These are phyloP conservation scores for Eremobia ochroleuca DNA, from an alignment of 2,888 invertebrate species.

Conservation along the genomic window DNA sequence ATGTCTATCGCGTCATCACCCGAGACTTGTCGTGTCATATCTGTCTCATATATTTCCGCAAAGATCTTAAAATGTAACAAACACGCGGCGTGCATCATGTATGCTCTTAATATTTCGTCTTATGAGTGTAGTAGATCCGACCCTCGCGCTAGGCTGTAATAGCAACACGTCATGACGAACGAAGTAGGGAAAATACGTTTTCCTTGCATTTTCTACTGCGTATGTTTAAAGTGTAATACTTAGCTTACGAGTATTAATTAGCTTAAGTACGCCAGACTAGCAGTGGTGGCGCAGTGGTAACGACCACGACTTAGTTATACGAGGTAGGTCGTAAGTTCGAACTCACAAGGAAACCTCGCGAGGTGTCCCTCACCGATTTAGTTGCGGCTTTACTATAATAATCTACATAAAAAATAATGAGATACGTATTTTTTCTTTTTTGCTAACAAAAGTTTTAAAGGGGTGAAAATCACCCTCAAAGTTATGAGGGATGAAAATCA, in stretches of 20 bases:
- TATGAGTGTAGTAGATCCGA: slow-evolving; percentile 17
- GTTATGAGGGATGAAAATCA: no score
- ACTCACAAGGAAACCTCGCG: no score
- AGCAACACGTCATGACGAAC: slow-evolving; percentile 22
- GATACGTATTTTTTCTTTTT: no score
- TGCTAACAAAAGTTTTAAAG: no score
- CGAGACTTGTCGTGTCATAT: slow-evolving; percentile 10
- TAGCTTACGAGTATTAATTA: background rate
- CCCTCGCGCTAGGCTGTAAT: slow-evolving; percentile 21
- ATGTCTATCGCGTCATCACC: slow-evolving; percentile 23
- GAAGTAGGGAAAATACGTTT: background rate
- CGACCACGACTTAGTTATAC: background rate
- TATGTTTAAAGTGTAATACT: background rate
- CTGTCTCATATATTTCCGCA: slow-evolving; percentile 37
- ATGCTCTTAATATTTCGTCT: slow-evolving; percentile 38
- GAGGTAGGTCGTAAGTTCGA: background rate
- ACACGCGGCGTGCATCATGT: slow-evolving; percentile 48
- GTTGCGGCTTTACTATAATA: no score
- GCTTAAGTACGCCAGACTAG: background rate
- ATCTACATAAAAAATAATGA: no score
- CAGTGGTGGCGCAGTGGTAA: background rate
- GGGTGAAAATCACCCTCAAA: no score
- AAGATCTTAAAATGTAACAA: slow-evolving; percentile 25
- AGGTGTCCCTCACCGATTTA: no score
- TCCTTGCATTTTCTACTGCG: background rate